A percentile compares a stretch with the other conserved stretches of the same genome.
These are phyloP conservation scores for Tenthredo notha DNA, from an alignment of 2,888 invertebrate species.

Conservation along the genomic window DNA sequence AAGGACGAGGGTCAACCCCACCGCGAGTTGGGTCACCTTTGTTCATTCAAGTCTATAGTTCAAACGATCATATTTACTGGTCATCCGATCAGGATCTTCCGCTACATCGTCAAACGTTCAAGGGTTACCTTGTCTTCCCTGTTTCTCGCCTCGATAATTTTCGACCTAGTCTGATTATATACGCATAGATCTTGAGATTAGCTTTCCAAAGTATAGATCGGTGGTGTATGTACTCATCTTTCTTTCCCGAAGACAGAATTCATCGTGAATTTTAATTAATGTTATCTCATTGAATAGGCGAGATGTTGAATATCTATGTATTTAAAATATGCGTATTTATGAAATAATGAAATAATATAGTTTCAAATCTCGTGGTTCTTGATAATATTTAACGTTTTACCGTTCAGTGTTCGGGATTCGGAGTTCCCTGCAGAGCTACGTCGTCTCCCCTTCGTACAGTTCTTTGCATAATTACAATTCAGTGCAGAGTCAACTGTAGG, in stretches of 20 bases:
- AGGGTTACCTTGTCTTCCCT: not conserved
- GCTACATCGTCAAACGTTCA: constrained; percentile 43
- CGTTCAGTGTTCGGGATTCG: not conserved
- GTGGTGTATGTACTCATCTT: not conserved
- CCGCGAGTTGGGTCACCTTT: constrained; percentile 36
- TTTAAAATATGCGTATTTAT: not conserved
- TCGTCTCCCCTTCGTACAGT: constrained; percentile 50
- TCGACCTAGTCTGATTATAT: not conserved
- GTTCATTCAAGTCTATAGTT: constrained; percentile 48
- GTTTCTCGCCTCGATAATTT: not conserved
- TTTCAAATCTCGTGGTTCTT: not conserved
- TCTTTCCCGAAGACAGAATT: not conserved
- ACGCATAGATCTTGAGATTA: not conserved
- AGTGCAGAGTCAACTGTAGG: constrained; percentile 46
- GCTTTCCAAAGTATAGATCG: not conserved
- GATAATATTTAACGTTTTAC: not conserved
- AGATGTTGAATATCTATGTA: not conserved
- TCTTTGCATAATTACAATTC: constrained; percentile 59
- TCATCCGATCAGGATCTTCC: constrained; percentile 45
- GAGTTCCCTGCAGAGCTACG: not conserved
- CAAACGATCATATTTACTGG: constrained; percentile 49
- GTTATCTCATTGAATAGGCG: not conserved
- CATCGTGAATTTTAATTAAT: not conserved
- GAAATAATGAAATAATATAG: not conserved
- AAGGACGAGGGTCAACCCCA: constrained; percentile 23